A percentile compares a stretch with the other conserved stretches of the same genome.
Evolutionary conservation across 2,888 invertebrate genomes (phyloP).

Genomic region (Cerastis leucographa): DNA sequence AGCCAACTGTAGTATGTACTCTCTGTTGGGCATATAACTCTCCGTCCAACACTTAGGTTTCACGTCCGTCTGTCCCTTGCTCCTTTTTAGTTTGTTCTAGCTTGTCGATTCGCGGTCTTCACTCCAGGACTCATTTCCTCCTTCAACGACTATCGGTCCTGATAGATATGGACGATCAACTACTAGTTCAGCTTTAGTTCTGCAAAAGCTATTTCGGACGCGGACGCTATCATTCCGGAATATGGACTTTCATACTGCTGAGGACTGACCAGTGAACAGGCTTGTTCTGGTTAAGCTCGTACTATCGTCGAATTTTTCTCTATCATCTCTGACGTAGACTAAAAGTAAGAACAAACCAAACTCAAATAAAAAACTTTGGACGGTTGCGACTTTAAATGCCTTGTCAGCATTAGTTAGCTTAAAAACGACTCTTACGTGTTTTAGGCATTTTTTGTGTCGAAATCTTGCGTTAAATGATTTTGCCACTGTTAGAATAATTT

Average conservation of each 20-base stretch:
- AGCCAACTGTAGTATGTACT: not conserved
- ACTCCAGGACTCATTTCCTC: not conserved
- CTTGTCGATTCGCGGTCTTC: not conserved
- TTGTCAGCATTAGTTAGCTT: conserved; percentile 9
- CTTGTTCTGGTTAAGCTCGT: no score
- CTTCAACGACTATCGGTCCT: not conserved
- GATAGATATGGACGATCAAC: not conserved
- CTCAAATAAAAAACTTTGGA: no score
- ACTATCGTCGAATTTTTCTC: no score
- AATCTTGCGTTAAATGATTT: not conserved
- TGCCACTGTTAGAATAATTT: not conserved
- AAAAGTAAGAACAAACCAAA: no score
- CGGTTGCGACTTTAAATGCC: not conserved
- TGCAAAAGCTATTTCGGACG: no score
- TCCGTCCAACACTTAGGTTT: not conserved
- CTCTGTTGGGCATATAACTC: not conserved
- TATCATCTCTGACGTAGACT: no score
- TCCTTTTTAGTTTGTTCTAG: not conserved
- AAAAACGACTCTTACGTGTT: not conserved
- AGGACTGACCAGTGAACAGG: no score
- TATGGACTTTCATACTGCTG: not conserved
- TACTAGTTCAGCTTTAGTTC: not conserved
- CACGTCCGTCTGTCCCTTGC: not conserved
- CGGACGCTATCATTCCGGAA: not conserved
- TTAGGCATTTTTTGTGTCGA: not conserved